Base-by-base conservation (phyloP, 2,888 invertebrate genomes). In the Lithophane socia region DNA sequence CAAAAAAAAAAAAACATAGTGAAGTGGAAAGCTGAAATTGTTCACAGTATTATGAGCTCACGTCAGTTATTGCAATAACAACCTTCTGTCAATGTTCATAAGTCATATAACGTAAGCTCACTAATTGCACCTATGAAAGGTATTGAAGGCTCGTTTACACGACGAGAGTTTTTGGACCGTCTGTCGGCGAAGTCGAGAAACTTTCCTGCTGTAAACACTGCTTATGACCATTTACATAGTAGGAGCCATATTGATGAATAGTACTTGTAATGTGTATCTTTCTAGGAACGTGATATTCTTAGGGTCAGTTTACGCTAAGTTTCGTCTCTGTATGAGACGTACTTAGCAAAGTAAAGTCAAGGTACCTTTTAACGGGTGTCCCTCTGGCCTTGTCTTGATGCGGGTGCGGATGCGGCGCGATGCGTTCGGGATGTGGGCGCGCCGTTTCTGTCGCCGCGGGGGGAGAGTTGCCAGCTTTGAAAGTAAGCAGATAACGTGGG, bases 341-440 rank as follows among this genome's bases (percentile, higher is more conserved):
- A 64, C 2, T 24, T 18, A n/a, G 24, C n/a, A 16, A 10, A 16
- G 29, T 9, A 18, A 49, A 21, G 29, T 21, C 21, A 49, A n/a
- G 37, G 37, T 68, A 68, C 94, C 94, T 97, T 94, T 99, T 99
- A 10, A 99, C 98, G 69, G 98, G 98, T 49, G 98, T 98, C 63
- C 98, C 98, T 37, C 92, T 88, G 70, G 92, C 88, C 78, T 93
- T 93, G 88, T 85, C 88, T 52, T 79, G 89, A 0, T 82, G 87
- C 49, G 86, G 79, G 98, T 99, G 89, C 97, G 98, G 92, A 75
- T 96, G 95, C 8, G 98, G 98, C 10, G 99, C 99, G 94, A 99
- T 99, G 87, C 99, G 97, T 94, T 99, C 99, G 1, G 99, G 99
- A 97, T 99, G 99, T 64, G 98, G 99, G 8, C 96, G 94, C 42